These are phyloP conservation scores for Pleuronectes platessa DNA, from an alignment of 2,113 vertebrate genomes.

Conservation along the genomic window DNA sequence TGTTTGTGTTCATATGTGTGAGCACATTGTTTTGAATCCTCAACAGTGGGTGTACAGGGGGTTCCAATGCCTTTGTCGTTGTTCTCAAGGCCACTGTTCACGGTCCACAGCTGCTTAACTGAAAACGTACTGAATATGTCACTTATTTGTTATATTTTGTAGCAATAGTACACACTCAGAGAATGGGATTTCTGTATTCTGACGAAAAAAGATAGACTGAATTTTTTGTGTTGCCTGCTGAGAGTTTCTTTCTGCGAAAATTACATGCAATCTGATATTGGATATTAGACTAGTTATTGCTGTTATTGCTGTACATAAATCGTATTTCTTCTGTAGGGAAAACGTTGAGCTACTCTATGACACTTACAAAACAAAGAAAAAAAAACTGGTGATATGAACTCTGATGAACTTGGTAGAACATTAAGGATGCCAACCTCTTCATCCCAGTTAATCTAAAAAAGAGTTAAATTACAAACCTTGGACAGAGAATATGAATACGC, in stretches of 20 bases:
- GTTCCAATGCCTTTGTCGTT: constrained; percentile 18
- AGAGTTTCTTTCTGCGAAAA: constrained; percentile 11
- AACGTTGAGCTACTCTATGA: neutral
- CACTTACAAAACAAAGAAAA: neutral
- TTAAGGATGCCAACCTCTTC: neutral
- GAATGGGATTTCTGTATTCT: neutral
- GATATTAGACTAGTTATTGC: constrained; percentile 1
- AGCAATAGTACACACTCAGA: constrained; percentile 30
- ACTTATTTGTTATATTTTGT: constrained; percentile 53
- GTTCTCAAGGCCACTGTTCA: constrained; percentile 22
- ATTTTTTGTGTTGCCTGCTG: constrained; percentile 18
- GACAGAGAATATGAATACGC: constrained; percentile 9
- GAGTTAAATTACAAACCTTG: constrained; percentile 6
- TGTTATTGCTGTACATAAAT: constrained; percentile 8
- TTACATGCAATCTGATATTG: neutral
- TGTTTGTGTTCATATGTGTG: neutral
- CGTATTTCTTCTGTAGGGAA: neutral
- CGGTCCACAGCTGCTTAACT: constrained; percentile 32
- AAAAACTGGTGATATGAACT: constrained; percentile 1
- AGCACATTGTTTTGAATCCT: constrained; percentile 14
- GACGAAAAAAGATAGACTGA: constrained; percentile 12
- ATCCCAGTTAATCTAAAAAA: neutral
- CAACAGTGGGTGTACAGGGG: constrained; percentile 4
- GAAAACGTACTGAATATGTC: constrained; percentile 34
- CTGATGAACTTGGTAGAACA: neutral